Evolutionary conservation across 64 coral and sea anemone species (phyloP).

Genomic region (Trachythela sp.): DNA sequence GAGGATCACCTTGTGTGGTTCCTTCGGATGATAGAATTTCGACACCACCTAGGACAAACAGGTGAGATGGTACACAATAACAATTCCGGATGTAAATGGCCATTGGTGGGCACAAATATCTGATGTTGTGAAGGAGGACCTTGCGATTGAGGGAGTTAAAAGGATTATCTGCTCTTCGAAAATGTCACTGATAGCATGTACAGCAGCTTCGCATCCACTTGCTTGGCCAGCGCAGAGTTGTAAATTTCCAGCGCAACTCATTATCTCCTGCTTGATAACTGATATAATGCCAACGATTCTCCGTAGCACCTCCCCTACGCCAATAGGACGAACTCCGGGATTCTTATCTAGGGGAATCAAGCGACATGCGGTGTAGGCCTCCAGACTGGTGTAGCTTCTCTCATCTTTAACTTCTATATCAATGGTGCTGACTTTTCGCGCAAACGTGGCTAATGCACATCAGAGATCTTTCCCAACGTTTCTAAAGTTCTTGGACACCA

Average conservation of each 20-base stretch:
- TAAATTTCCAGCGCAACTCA: conserved; percentile 53
- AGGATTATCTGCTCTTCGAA: conserved; percentile 51
- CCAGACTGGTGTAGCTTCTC: conserved; percentile 33
- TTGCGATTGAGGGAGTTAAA: conserved; percentile 58
- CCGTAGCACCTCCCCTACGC: conserved; percentile 28
- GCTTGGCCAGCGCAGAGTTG: conserved; percentile 61
- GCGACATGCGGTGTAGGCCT: conserved; percentile 34
- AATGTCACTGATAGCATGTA: conserved; percentile 56
- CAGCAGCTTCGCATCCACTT: conserved; percentile 56
- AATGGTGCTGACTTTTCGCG: conserved; percentile 32
- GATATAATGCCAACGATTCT: conserved; percentile 47
- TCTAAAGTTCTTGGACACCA: conserved; percentile 47
- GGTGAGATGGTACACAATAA: conserved; percentile 48
- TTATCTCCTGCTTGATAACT: conserved; percentile 56
- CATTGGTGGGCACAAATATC: conserved; percentile 52
- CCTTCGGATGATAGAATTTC: conserved; percentile 53
- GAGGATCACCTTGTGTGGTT: conserved; percentile 51
- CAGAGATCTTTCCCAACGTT: not conserved
- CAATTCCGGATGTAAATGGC: conserved; percentile 58
- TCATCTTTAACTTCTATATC: conserved; percentile 27
- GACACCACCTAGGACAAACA: conserved; percentile 44
- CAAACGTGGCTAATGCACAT: conserved; percentile 13
- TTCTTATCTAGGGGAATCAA: conserved; percentile 34
- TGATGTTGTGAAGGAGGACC: conserved; percentile 55
- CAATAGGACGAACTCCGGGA: conserved; percentile 12